These are phyloP conservation scores for Nothocercus nigrocapillus DNA, from an alignment of 2,113 vertebrate species.

Conservation along the genomic window DNA sequence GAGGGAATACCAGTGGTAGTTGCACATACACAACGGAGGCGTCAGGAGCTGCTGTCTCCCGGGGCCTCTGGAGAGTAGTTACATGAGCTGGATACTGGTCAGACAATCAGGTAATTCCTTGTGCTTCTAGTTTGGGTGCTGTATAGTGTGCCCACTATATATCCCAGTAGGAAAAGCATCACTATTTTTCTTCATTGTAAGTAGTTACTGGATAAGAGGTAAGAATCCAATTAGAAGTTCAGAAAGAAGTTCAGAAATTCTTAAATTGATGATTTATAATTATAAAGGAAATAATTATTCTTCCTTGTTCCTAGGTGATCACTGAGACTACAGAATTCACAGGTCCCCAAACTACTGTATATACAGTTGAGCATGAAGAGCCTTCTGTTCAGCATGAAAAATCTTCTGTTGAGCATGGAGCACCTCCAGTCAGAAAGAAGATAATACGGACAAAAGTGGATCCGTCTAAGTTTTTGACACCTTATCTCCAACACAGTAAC, in stretches of 20 bases:
- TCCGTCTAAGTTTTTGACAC: conserved; percentile 95
- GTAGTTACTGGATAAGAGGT: not conserved
- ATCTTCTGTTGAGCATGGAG: not conserved
- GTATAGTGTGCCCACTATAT: not conserved
- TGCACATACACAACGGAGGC: not conserved
- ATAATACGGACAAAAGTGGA: conserved; percentile 89
- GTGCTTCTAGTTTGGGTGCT: not conserved
- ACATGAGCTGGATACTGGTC: not conserved
- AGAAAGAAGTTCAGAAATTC: not conserved
- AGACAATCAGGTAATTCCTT: not conserved
- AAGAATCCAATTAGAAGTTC: not conserved
- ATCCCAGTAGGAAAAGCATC: not conserved
- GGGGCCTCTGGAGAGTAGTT: not conserved
- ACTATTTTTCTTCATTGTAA: not conserved
- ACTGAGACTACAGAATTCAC: conserved; percentile 40
- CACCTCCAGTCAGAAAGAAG: conserved; percentile 80
- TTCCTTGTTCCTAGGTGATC: not conserved
- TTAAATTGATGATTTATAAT: not conserved
- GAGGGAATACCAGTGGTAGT: not conserved
- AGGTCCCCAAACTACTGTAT: not conserved
- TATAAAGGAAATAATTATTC: not conserved
- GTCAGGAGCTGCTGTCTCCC: not conserved
- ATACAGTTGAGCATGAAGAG: not conserved
- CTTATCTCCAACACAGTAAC: conserved; percentile 93
- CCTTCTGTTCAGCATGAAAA: not conserved